Base-by-base conservation (phyloP, 2,888 invertebrate genomes). In the Epirrhoe alternata region DNA sequence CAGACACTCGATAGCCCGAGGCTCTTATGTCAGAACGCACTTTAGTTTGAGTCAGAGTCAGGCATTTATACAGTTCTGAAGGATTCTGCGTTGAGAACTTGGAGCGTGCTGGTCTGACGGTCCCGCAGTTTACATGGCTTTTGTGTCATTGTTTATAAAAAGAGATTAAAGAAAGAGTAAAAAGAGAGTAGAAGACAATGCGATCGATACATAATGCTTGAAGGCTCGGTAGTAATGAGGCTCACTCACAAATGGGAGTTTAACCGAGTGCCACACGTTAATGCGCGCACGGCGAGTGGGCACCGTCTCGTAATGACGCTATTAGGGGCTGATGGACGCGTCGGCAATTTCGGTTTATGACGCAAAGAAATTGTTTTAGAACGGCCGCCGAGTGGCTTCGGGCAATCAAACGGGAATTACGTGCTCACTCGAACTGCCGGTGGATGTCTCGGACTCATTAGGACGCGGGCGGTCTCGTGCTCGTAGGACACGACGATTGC, bases 271-370 rank as follows among this genome's bases (percentile, higher is more conserved):
- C 49, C 45, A 55, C 58, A 53, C 61, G 58, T 50, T 61, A 56
- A 59, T 61, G 64, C 54, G 57, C 54, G 38, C 62, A 50, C 35
- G 17, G 58, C 17, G 59, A 54, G 64, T 54, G 52, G 56, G 52
- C 24, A 24, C 54, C 53, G 12, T 14, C 53, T 10, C 33, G 53
- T 66, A 70, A 70, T 70, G 63, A 53, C 56, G 70, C 64, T 47
- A 68, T 70, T 70, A 70, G 60, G 65, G 50, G 31, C 61, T 52
- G 65, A 66, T 66, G 68, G 66, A 66, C 70, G 63, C 58, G 58
- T 12, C 63, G 52, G 49, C 61, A 52, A 55, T 61, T 64, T 61
- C 66, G 52, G 56, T 56, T 66, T 58, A 66, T 64, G 56, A 59
- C 60, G 50, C 16, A 65, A 60, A 60, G 64, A 60, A 60, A 65